phyloP scores from a whole-genome alignment of 2,888 invertebrate genomes.

The Drosophila phalerata region DNA sequence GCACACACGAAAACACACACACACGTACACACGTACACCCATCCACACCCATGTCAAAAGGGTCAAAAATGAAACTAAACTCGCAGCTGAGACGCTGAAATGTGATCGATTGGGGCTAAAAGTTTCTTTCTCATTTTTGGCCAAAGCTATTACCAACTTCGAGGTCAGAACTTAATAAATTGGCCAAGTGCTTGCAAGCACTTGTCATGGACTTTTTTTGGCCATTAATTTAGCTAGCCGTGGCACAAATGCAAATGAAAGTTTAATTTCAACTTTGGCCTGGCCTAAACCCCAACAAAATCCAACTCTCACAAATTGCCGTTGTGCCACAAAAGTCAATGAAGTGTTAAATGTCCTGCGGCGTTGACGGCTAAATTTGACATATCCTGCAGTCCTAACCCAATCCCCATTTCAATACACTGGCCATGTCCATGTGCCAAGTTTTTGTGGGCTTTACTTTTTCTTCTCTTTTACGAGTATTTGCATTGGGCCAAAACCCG shows the following conservation, averaged over 20 bases:
- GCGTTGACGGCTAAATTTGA: slow-evolving; percentile 50
- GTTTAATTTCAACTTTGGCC: slow-evolving; percentile 26
- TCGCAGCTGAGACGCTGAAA: slow-evolving; percentile 48
- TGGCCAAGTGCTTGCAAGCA: slow-evolving; percentile 13
- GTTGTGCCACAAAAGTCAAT: slow-evolving; percentile 64
- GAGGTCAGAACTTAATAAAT: slow-evolving; percentile 37
- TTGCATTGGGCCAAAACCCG: slow-evolving; percentile 32
- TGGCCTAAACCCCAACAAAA: not conserved
- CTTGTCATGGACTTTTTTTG: slow-evolving; percentile 15
- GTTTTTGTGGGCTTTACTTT: slow-evolving; percentile 12
- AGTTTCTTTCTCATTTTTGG: slow-evolving; percentile 6
- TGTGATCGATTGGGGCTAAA: slow-evolving; percentile 52
- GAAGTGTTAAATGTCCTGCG: slow-evolving; percentile 74
- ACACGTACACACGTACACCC: not conserved
- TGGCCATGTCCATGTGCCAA: slow-evolving; percentile 38
- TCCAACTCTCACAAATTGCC: slow-evolving; percentile 2
- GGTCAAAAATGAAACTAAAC: slow-evolving; percentile 58
- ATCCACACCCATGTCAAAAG: slow-evolving; percentile 47
- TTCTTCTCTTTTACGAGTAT: slow-evolving; percentile 15
- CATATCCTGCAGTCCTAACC: slow-evolving; percentile 32
- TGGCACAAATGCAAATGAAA: slow-evolving; percentile 71
- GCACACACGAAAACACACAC: not conserved
- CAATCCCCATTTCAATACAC: slow-evolving; percentile 1
- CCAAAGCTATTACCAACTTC: slow-evolving; percentile 53
- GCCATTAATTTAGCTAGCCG: slow-evolving; percentile 62